Evolutionary conservation across 37 sponge, comb jelly and placozoan species (phyloP), one percentile per base, ranked within the genome.

Genomic region (Beroe ovata): DNA sequence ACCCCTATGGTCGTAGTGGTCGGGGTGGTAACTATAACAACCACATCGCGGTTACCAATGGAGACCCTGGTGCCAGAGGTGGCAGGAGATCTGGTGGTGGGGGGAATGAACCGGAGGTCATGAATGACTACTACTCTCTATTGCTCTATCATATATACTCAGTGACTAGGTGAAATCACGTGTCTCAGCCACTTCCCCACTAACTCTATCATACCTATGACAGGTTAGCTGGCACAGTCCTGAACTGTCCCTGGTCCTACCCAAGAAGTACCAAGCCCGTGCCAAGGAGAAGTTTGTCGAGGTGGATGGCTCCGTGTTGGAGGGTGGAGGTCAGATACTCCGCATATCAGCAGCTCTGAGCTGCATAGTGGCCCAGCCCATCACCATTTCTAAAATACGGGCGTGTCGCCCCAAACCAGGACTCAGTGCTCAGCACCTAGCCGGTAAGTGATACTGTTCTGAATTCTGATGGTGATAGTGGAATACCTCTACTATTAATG

Each of bases 281-380:
- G 20, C 71, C 11, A 62, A 62, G 29, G 63, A 62, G 29, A 25
- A 62, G 23, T 28, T 62, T 88, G 39, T 92, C 30, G 90, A 92
- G 23, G 90, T 95, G 29, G 94, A 95, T 61, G 96, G 96, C 0
- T 95, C 96, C 1, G 62, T 93, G 16, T 60, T 94, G 91, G 96
- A 95, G 81, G 96, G 96, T 72, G 97, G 97, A 29, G 95, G 97
- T 19, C 97, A 97, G 93, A 95, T 97, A 36, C 66, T 97, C 33
- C 91, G 97, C 2, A 97, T 71, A 62, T 88, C 94, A 8, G 90
- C 91, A 40, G 92, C 97, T 22, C 58, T 93, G 39, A 90, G 93
- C 42, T 95, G 95, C 72, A 22, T 97, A 11, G 58, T 94, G 62
- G 8, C 89, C 4, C 92, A 89, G 32, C 93, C 95, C 19, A 69